A percentile compares a stretch with the other conserved stretches of the same genome.
phyloP scores from a whole-genome alignment of 2,888 invertebrate genomes.

The Timandra comae region DNA sequence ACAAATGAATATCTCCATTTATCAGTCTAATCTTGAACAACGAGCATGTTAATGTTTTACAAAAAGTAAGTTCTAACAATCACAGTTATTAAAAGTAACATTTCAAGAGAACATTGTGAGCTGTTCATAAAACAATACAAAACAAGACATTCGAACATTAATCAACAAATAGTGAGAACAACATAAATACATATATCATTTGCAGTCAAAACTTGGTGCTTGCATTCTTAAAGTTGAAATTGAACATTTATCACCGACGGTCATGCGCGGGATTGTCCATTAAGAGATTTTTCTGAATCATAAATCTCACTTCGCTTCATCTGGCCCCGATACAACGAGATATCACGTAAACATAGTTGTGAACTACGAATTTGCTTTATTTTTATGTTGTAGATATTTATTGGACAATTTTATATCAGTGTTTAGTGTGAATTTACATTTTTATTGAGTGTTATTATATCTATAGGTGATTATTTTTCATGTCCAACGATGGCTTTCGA shows the following conservation, averaged over 20 bases:
- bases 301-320: constrained; percentile 75
- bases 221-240: constrained; percentile 73
- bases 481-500: not conserved
- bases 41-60: no score
- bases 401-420: not conserved
- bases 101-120: constrained; percentile 2
- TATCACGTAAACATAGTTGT: constrained; percentile 56
- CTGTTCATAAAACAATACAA: constrained; percentile 12
- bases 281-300: constrained; percentile 74
- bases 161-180: constrained; percentile 46
- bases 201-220: constrained; percentile 68
- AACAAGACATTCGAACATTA: constrained; percentile 26
- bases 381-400: not conserved
- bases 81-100: no score
- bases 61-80: no score
- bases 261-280: constrained; percentile 69
- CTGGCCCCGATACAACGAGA: constrained; percentile 60
- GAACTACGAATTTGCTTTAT: no score
- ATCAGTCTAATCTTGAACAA: no score
- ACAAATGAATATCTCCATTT: no score
- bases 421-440: not conserved
- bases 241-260: constrained; percentile 72
- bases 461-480: not conserved
- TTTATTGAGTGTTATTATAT: not conserved
- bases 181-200: constrained; percentile 65